Evolutionary conservation across 2,113 vertebrate genomes (phyloP).

Genomic region (Aspidoscelis tigris): DNA sequence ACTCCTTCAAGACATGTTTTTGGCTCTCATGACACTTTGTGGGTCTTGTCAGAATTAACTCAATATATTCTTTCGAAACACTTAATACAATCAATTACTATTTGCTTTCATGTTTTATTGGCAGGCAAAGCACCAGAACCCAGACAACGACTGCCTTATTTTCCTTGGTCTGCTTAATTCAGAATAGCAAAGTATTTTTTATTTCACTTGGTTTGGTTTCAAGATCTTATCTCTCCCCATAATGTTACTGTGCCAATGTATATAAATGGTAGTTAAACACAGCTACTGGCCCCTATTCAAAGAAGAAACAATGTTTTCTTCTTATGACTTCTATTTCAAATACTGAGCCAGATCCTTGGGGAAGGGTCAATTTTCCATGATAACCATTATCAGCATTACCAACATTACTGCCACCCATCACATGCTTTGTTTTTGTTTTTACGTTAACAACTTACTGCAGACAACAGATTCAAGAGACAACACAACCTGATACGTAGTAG

Average conservation of each 20-base stretch:
- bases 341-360: slow-evolving; percentile 67
- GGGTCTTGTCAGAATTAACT: slow-evolving; percentile 69
- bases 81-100: slow-evolving; percentile 59
- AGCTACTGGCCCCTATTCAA: slow-evolving; percentile 59
- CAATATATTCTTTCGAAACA: slow-evolving; percentile 65
- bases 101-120: slow-evolving; percentile 72
- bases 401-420: slow-evolving; percentile 60
- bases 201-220: slow-evolving; percentile 47
- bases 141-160: slow-evolving; percentile 67
- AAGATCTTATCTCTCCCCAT: slow-evolving; percentile 31
- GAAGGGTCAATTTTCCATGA: slow-evolving; percentile 65
- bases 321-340: slow-evolving; percentile 59
- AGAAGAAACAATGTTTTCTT: slow-evolving; percentile 58
- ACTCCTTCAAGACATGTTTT: slow-evolving; percentile 61
- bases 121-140: slow-evolving; percentile 72
- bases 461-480: slow-evolving; percentile 77
- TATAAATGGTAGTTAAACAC: slow-evolving; percentile 58
- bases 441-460: slow-evolving; percentile 74
- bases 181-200: slow-evolving; percentile 37
- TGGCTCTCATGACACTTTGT: slow-evolving; percentile 71
- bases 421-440: slow-evolving; percentile 46
- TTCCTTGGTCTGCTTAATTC: slow-evolving; percentile 55
- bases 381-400: slow-evolving; percentile 47
- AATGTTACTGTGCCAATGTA: slow-evolving; percentile 65
- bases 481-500: slow-evolving; percentile 81